These are phyloP conservation scores for Hydrochoerus hydrochaeris DNA, from an alignment of 2,113 vertebrate species.

Conservation along the genomic window DNA sequence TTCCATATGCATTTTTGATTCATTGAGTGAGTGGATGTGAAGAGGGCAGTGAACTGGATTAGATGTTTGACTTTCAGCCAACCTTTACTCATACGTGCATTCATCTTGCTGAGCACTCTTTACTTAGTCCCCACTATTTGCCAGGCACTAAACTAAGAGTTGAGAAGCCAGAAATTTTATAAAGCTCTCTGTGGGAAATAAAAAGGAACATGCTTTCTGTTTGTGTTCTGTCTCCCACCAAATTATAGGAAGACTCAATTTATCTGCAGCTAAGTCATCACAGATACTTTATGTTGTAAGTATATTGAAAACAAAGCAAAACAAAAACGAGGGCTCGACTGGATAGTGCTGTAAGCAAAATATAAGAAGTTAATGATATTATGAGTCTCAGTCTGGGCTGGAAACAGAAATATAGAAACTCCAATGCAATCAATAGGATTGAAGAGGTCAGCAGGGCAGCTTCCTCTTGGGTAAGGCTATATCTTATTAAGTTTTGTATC, in stretches of 20 bases:
- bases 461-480: constrained; percentile 35
- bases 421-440: constrained; percentile 21
- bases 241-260: constrained; percentile 40
- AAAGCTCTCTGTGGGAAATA: background rate
- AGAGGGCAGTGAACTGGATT: background rate
- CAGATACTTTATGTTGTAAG: background rate
- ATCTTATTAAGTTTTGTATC: constrained; percentile 63
- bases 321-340: background rate
- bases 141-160: background rate
- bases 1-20: background rate
- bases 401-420: constrained; percentile 67
- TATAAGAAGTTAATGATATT: constrained; percentile 63
- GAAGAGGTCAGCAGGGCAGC: constrained; percentile 46
- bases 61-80: background rate
- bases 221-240: background rate
- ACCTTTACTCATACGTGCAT: background rate
- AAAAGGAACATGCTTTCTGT: background rate
- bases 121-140: background rate
- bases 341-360: constrained; percentile 36
- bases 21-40: background rate
- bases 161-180: background rate
- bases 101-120: background rate
- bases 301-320: background rate
- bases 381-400: background rate
- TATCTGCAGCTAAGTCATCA: constrained; percentile 21